A percentile compares a stretch with the other conserved stretches of the same genome.
Evolutionary conservation across 2,797 vertebrate genomes (phyloP).

Genomic region (Huso huso): DNA sequence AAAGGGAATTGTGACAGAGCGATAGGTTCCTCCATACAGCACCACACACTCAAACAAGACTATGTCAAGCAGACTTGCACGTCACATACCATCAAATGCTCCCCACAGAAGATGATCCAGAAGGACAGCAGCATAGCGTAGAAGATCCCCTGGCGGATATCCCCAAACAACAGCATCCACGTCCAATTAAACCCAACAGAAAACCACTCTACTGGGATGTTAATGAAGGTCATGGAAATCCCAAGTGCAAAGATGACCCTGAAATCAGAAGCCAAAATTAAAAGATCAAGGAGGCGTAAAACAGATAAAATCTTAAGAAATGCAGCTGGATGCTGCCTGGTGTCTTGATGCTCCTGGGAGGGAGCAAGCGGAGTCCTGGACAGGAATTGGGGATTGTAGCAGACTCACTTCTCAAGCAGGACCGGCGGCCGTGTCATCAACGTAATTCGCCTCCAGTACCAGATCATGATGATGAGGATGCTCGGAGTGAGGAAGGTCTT

Average conservation of each 20-base stretch:
- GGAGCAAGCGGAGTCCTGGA: conserved; percentile 1
- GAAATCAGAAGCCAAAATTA: conserved; percentile 3
- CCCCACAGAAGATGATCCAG: conserved; percentile 98
- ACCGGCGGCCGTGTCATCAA: conserved; percentile 86
- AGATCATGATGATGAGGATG: conserved; percentile 92
- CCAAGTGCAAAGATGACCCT: conserved; percentile 93
- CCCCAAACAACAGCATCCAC: conserved; percentile 95
- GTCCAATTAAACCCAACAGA: conserved; percentile 95
- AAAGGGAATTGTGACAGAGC: no score
- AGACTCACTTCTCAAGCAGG: conserved; percentile 89
- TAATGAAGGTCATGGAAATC: conserved; percentile 97
- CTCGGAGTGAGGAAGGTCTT: conserved; percentile 96
- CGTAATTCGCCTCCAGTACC: conserved; percentile 94
- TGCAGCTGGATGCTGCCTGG: no score
- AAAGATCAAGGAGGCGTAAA: background rate
- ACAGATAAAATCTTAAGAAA: background rate
- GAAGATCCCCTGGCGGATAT: conserved; percentile 94
- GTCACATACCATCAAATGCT: conserved; percentile 89
- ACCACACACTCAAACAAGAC: no score
- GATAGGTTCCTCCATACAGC: no score
- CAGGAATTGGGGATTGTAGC: conserved; percentile 13
- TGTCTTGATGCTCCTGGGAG: background rate
- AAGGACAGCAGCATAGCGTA: conserved; percentile 95
- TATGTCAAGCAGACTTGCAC: no score
- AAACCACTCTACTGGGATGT: conserved; percentile 97